These are phyloP conservation scores for Schizotus pectinicornis DNA, from an alignment of 2,888 invertebrate genomes.

Conservation along the genomic window DNA sequence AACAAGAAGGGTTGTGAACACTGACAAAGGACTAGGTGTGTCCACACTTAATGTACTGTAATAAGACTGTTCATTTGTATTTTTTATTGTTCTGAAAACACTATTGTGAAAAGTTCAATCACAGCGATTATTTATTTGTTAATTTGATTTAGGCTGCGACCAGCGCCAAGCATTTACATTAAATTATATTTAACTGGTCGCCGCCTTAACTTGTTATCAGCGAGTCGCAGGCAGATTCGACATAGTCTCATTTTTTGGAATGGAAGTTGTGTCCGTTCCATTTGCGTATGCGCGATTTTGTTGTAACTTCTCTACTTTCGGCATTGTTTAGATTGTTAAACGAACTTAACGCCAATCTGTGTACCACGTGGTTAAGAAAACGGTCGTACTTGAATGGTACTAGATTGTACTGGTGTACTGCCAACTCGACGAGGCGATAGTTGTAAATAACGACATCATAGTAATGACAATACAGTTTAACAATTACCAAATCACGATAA, in stretches of 20 bases:
- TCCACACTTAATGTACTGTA: slow-evolving; percentile 36
- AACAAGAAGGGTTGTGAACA: slow-evolving; percentile 54
- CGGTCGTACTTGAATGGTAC: slow-evolving; percentile 21
- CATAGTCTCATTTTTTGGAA: slow-evolving; percentile 7
- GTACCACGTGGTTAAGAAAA: slow-evolving; percentile 15
- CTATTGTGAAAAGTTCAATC: slow-evolving; percentile 5
- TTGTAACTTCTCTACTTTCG: neutral
- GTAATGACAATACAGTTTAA: slow-evolving; percentile 46
- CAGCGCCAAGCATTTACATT: neutral
- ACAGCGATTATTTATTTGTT: neutral
- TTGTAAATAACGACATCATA: slow-evolving; percentile 43
- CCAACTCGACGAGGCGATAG: slow-evolving; percentile 35
- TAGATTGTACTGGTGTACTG: slow-evolving; percentile 41
- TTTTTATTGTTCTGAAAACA: slow-evolving; percentile 30
- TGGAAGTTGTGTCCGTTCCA: slow-evolving; percentile 9
- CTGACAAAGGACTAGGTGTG: slow-evolving; percentile 37
- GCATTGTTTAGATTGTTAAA: slow-evolving; percentile 18
- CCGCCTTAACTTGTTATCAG: neutral
- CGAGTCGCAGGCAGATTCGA: neutral
- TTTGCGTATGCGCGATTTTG: slow-evolving; percentile 8
- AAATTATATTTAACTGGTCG: slow-evolving; percentile 1
- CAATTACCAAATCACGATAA: slow-evolving; percentile 30
- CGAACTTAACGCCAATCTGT: slow-evolving; percentile 31
- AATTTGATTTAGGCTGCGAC: slow-evolving; percentile 1
- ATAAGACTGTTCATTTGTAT: slow-evolving; percentile 50